These are phyloP conservation scores for Rhagoletis pomonella DNA, from an alignment of 1,140 invertebrate species.

Conservation along the genomic window DNA sequence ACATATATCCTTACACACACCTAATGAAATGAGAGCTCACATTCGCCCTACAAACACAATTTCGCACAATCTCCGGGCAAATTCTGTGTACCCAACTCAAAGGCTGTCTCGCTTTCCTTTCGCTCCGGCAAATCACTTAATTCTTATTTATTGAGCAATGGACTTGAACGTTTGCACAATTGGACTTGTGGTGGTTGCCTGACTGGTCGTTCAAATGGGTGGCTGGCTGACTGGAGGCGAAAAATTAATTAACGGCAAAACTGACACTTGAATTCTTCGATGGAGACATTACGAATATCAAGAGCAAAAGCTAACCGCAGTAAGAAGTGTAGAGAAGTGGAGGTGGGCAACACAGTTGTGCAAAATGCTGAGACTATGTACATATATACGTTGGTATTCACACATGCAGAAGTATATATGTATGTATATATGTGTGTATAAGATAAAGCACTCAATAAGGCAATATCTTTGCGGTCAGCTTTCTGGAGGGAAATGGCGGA, in stretches of 20 bases:
- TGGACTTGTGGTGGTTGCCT: not conserved
- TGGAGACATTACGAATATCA: not conserved
- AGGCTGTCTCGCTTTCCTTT: not conserved
- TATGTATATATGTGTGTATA: too few relatives aligned
- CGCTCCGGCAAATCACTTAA: not conserved
- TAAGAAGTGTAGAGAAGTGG: not conserved
- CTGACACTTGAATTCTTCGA: slow-evolving; percentile 34
- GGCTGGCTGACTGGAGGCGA: not conserved
- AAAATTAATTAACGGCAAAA: slow-evolving; percentile 50
- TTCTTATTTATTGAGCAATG: slow-evolving; percentile 19
- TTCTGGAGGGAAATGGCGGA: too few relatives aligned
- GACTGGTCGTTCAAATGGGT: not conserved
- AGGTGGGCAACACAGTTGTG: not conserved
- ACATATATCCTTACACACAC: not conserved
- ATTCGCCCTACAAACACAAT: not conserved
- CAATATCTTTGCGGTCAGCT: too few relatives aligned
- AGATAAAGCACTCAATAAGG: too few relatives aligned
- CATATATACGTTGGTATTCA: too few relatives aligned
- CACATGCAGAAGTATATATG: too few relatives aligned
- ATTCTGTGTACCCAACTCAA: not conserved
- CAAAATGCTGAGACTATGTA: not conserved
- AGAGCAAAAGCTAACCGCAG: not conserved
- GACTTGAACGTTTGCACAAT: slow-evolving; percentile 5
- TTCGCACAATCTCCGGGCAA: not conserved
- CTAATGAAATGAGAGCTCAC: not conserved